A percentile compares a stretch with the other conserved stretches of the same genome.
These are phyloP conservation scores for Lithobius niger DNA, from an alignment of 1,140 invertebrate genomes.

Conservation along the genomic window DNA sequence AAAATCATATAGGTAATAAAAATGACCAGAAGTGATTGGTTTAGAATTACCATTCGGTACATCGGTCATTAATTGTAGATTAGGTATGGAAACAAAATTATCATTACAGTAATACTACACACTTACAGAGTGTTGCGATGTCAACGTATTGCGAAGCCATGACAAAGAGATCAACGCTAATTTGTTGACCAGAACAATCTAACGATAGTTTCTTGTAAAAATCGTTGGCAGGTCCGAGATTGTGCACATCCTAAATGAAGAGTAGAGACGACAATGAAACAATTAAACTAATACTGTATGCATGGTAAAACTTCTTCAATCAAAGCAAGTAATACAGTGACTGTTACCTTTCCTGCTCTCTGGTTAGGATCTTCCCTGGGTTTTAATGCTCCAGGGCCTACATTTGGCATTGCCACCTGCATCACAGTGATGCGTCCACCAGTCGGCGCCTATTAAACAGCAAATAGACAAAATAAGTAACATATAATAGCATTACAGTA, in stretches of 20 bases:
- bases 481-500: too few relatives aligned
- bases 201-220: constrained; percentile 95
- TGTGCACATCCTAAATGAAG: constrained; percentile 29
- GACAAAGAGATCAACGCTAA: constrained; percentile 90
- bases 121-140: constrained; percentile 78
- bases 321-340: too few relatives aligned
- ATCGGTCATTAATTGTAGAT: too few relatives aligned
- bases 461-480: constrained; percentile 8
- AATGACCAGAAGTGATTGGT: not conserved
- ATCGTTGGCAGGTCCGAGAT: constrained; percentile 88
- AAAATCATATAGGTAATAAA: too few relatives aligned
- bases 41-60: not conserved
- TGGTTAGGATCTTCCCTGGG: constrained; percentile 73
- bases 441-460: constrained; percentile 52
- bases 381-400: constrained; percentile 75
- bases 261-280: not conserved
- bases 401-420: constrained; percentile 76
- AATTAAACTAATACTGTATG: constrained; percentile 11
- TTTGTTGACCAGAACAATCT: constrained; percentile 91
- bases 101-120: too few relatives aligned
- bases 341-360: constrained; percentile 56
- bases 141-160: constrained; percentile 88
- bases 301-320: constrained; percentile 9
- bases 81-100: too few relatives aligned
- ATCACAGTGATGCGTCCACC: constrained; percentile 92